A percentile compares a stretch with the other conserved stretches of the same genome.
Conservation (phyloP, 2,113 vertebrate species). For the Nannospalax galili region DNA sequence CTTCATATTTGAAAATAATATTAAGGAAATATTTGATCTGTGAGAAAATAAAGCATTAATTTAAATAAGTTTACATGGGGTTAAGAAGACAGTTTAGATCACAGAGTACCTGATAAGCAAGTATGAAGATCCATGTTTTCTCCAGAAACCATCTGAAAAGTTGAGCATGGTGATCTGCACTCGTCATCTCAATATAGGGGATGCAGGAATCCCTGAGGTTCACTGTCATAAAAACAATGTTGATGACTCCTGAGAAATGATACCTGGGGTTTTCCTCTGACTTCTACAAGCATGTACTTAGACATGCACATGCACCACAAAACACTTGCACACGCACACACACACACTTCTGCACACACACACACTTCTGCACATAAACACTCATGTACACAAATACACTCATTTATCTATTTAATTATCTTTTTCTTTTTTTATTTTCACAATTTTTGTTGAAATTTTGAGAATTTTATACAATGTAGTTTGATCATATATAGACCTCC, state of each 20-base stretch:
- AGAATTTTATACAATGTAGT: too few relatives aligned
- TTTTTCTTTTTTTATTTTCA: too few relatives aligned
- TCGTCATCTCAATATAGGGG: neutral
- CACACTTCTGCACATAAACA: neutral
- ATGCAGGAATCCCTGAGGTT: neutral
- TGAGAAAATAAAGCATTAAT: neutral
- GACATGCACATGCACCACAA: neutral
- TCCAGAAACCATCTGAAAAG: neutral
- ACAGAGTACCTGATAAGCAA: neutral
- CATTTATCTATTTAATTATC: neutral
- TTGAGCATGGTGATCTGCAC: neutral
- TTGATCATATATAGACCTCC: too few relatives aligned
- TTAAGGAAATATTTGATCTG: neutral
- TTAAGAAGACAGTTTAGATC: neutral
- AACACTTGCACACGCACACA: too few relatives aligned
- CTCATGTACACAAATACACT: neutral
- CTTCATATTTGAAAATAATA: constrained; percentile 17
- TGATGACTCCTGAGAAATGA: neutral
- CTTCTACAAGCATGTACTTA: neutral
- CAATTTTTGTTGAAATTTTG: too few relatives aligned
- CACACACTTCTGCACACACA: neutral
- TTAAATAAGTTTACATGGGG: neutral
- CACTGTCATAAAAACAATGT: neutral
- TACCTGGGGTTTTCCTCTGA: neutral
- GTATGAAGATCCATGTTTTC: neutral